phyloP scores from a whole-genome alignment of 1,140 invertebrate species.

The Heliconius eleuchia region DNA sequence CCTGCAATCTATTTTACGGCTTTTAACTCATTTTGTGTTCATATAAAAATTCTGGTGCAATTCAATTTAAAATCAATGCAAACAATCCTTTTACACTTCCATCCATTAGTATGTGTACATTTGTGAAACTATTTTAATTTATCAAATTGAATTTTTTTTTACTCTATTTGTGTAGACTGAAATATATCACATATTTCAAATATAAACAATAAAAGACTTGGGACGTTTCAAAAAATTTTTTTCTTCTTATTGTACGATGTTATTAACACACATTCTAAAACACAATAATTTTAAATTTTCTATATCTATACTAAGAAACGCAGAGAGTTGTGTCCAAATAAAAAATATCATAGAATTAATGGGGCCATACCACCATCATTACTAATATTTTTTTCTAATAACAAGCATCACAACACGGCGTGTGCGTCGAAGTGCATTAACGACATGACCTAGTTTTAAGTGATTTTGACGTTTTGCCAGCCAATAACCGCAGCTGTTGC shows the following conservation, averaged over 20 bases:
- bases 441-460: slow-evolving; percentile 43
- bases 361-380: background rate
- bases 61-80: slow-evolving; percentile 39
- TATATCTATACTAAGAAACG: too few relatives aligned
- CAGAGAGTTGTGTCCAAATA: too few relatives aligned
- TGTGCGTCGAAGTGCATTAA: slow-evolving; percentile 31
- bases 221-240: too few relatives aligned
- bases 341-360: background rate
- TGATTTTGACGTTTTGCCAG: slow-evolving; percentile 43
- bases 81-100: slow-evolving; percentile 29
- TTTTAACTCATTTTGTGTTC: slow-evolving; percentile 28
- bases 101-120: slow-evolving; percentile 5
- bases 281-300: too few relatives aligned
- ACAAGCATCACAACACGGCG: background rate
- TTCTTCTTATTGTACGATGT: too few relatives aligned
- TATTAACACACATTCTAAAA: too few relatives aligned
- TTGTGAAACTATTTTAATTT: background rate
- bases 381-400: background rate
- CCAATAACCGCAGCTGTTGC: slow-evolving; percentile 40
- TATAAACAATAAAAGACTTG: too few relatives aligned
- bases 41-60: slow-evolving; percentile 25
- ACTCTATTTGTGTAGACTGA: too few relatives aligned
- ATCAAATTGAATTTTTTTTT: background rate
- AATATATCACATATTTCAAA: too few relatives aligned
- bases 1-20: slow-evolving; percentile 22